These are phyloP conservation scores for Sinohyriopsis cumingii DNA, from an alignment of 2,888 invertebrate genomes.

Conservation along the genomic window DNA sequence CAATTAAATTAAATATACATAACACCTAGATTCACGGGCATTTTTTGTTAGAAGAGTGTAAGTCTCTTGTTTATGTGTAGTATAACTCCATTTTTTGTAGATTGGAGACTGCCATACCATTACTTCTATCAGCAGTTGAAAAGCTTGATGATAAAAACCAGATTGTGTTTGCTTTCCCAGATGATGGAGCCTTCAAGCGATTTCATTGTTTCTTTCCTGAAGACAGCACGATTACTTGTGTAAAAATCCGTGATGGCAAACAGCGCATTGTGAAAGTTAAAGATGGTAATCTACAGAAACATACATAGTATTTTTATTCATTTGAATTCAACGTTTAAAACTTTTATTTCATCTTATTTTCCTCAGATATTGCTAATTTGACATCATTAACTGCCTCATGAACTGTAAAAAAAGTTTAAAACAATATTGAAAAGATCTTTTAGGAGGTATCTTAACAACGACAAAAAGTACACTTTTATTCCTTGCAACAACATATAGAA, in stretches of 20 bases:
- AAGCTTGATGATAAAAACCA: slow-evolving; percentile 41
- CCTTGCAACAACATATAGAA: too few species aligned
- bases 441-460: too few species aligned
- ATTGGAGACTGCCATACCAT: slow-evolving; percentile 70
- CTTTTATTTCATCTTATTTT: too few species aligned
- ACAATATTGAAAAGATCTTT: too few species aligned
- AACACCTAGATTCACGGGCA: too few species aligned
- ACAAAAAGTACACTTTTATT: too few species aligned
- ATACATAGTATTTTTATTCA: background rate
- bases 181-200: slow-evolving; percentile 72
- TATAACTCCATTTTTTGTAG: slow-evolving; percentile 41
- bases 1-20: too few species aligned
- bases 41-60: too few species aligned
- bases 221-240: slow-evolving; percentile 64
- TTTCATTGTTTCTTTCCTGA: slow-evolving; percentile 66
- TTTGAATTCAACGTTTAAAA: too few species aligned
- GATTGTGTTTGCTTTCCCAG: slow-evolving; percentile 70
- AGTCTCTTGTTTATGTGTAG: background rate
- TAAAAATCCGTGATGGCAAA: slow-evolving; percentile 67
- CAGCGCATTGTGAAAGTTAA: slow-evolving; percentile 68
- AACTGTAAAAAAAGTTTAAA: too few species aligned
- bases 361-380: too few species aligned
- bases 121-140: slow-evolving; percentile 60
- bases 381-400: too few species aligned
- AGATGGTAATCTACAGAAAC: slow-evolving; percentile 61